Base-by-base conservation (phyloP, 2,113 vertebrate species). In the Agelaius phoeniceus region DNA sequence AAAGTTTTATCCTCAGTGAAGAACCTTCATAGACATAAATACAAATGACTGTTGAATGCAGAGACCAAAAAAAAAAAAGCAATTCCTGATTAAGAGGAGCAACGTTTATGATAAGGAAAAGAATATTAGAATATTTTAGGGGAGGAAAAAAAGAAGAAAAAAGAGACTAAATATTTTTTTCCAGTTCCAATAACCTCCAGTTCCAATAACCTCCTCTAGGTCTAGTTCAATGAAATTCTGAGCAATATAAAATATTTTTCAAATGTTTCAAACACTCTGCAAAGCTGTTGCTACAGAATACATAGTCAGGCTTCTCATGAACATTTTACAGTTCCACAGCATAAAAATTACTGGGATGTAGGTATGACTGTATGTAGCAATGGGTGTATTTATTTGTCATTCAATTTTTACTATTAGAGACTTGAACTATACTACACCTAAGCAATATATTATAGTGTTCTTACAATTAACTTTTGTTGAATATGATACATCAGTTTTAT, bases 81-180 rank as follows among this genome's bases (percentile, higher is more conserved):
- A 73, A 44, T 33, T 55, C 18, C n/a, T 27, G 15, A 41, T 69
- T 35, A 86, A 71, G 9, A 77, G 37, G 16, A 49, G 30, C 20
- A 73, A 12, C 4, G 2, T 11, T 8, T 0, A 0, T 0, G 0
- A 31, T 68, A 39, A 6, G 5, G 41, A 79, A 51, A 10, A 65
- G 3, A 52, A 39, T 82, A 78, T 26, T 31, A 65, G 3, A 52
- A 39, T 82, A 78, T 26, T 31, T 41, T 58, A 59, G 39, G 21
- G 44, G 10, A 10, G 41, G 66, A 91, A 73, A 78, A 15, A 74
- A 51, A 8, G 2, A 14, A 76, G 67, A 20, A 55, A 66, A 72
- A 68, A n/a, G 18, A 68, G 13, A 7, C 59, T 18, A 54, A 78
- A 41, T 26, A 8, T 51, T 68, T 84, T 2, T 74, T 92, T 82